phyloP scores from a whole-genome alignment of 2,797 vertebrate genomes.

The Synaphobranchus kaupii region DNA sequence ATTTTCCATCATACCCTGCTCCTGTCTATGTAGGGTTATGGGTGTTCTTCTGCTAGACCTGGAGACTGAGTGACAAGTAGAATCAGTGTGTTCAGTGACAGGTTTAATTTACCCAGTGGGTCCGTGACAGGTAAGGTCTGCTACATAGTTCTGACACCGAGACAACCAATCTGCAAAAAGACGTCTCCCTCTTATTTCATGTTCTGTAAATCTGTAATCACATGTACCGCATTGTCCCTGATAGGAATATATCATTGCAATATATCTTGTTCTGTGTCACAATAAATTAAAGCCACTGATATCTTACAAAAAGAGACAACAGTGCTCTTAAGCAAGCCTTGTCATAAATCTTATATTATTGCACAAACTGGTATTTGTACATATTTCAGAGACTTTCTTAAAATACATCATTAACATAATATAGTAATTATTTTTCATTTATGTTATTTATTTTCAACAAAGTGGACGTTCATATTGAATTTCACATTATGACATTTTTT shows the following conservation, averaged over 20 bases:
- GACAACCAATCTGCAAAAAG: neutral
- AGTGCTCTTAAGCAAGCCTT: neutral
- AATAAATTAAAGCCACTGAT: neutral
- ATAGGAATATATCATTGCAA: neutral
- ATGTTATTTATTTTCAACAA: neutral
- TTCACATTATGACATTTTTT: neutral
- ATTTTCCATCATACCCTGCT: neutral
- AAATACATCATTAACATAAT: neutral
- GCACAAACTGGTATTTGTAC: neutral
- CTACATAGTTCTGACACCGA: neutral
- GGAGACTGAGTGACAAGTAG: slow-evolving; percentile 15
- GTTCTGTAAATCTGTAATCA: neutral
- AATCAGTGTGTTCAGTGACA: slow-evolving; percentile 12
- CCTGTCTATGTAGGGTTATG: neutral
- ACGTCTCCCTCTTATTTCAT: neutral
- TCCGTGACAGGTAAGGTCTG: slow-evolving; percentile 1
- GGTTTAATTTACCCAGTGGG: slow-evolving; percentile 13
- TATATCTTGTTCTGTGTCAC: neutral
- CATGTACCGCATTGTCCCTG: neutral
- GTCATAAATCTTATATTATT: neutral
- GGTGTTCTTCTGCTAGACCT: neutral
- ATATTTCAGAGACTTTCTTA: neutral
- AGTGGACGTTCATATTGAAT: neutral
- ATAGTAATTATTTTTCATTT: neutral
- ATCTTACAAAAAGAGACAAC: neutral